These are phyloP conservation scores for Propsilocerus akamusi DNA, from an alignment of 1,140 invertebrate genomes.

Conservation along the genomic window DNA sequence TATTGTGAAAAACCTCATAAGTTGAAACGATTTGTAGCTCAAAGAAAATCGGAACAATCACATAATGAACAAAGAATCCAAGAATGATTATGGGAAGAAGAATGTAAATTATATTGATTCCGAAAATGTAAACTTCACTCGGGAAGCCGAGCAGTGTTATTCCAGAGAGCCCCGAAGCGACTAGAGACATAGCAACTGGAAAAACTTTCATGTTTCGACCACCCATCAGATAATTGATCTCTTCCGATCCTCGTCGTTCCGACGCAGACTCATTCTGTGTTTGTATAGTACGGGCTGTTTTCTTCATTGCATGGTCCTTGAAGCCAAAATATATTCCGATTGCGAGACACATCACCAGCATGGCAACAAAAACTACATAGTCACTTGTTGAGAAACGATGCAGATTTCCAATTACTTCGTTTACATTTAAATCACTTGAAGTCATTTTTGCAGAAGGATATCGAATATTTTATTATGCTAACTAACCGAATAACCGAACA, in stretches of 20 bases:
- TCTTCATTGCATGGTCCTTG: constrained; percentile 30
- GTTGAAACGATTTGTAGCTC: constrained; percentile 67
- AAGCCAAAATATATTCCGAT: constrained; percentile 69
- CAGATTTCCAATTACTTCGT: constrained; percentile 35
- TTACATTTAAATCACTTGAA: too few species aligned
- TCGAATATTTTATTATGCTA: too few species aligned
- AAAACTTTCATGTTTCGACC: constrained; percentile 63
- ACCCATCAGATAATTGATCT: constrained; percentile 60
- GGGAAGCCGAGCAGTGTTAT: constrained; percentile 29
- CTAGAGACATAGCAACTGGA: constrained; percentile 61
- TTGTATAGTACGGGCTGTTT: constrained; percentile 30
- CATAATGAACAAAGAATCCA: constrained; percentile 24
- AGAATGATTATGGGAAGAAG: constrained; percentile 28
- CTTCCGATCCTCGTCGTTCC: constrained; percentile 11
- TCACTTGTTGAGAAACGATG: constrained; percentile 46
- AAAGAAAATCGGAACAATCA: constrained; percentile 70
- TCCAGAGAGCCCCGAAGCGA: constrained; percentile 54
- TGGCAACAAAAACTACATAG: constrained; percentile 48
- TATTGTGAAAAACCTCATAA: constrained; percentile 46
- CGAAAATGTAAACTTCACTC: constrained; percentile 53
- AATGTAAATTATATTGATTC: constrained; percentile 29
- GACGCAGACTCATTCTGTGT: too few species aligned
- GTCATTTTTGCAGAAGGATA: constrained; percentile 7
- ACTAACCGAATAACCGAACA: too few species aligned
- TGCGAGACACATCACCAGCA: constrained; percentile 47